Evolutionary conservation across 2,797 vertebrate species (phyloP).

Genomic region (Chaenodraco wilsoni): DNA sequence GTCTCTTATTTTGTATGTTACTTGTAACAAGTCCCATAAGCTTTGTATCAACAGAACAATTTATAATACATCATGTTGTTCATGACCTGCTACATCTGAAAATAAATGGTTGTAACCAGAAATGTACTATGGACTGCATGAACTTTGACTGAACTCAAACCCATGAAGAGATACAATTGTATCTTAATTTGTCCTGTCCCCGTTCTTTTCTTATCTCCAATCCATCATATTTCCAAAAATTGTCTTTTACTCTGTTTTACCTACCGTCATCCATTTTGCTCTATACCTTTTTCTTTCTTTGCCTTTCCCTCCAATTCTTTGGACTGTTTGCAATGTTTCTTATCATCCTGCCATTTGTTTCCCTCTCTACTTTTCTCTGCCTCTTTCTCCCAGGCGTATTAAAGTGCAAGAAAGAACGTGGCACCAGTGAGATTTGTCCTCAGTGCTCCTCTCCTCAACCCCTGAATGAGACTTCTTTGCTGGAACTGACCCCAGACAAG

Average conservation of each 20-base stretch:
- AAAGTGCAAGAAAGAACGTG: conserved; percentile 86
- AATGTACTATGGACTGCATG: conserved; percentile 2
- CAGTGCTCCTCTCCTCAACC: conserved; percentile 80
- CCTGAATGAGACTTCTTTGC: conserved; percentile 77
- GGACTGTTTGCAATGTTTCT: not conserved
- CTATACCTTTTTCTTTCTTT: not conserved
- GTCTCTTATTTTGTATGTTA: not conserved
- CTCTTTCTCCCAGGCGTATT: conserved; percentile 77
- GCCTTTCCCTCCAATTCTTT: not conserved
- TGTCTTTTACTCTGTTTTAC: not conserved
- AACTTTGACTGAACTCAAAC: conserved; percentile 23
- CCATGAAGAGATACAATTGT: not conserved
- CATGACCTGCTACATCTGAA: conserved; percentile 9
- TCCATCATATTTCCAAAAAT: not conserved
- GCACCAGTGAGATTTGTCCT: conserved; percentile 75
- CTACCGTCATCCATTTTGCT: not conserved
- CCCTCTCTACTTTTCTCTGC: not conserved
- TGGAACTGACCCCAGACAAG: conserved; percentile 68
- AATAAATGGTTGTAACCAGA: conserved; percentile 15
- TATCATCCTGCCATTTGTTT: not conserved
- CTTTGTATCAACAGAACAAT: conserved; percentile 10
- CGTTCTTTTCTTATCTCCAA: not conserved
- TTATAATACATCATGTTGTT: conserved; percentile 34
- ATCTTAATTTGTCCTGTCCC: not conserved
- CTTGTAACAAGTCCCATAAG: conserved; percentile 36